Conservation (phyloP, 2,113 vertebrate species). For the Telmatochromis sp. region DNA sequence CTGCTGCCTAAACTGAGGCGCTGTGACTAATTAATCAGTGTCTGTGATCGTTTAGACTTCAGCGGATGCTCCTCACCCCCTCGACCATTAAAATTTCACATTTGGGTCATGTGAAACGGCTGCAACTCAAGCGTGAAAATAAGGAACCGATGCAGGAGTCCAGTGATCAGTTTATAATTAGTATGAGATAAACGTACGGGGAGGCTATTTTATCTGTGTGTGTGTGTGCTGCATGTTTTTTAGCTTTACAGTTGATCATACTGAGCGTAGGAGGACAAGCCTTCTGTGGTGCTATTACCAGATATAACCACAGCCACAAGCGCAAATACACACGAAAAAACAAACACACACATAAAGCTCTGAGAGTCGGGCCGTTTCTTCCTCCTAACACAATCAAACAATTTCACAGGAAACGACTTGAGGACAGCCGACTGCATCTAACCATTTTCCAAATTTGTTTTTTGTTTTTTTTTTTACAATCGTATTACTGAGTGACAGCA, state of each 20-base stretch:
- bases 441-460: neutral
- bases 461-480: rapidly evolving
- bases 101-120: neutral
- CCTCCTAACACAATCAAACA: neutral
- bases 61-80: neutral
- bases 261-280: constrained; percentile 60
- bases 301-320: constrained; percentile 40
- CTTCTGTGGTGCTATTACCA: constrained; percentile 64
- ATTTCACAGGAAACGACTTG: constrained; percentile 26
- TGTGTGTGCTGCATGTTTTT: neutral
- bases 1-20: neutral
- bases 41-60: neutral
- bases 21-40: neutral
- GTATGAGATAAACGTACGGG: neutral
- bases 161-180: constrained; percentile 10
- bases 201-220: neutral
- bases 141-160: neutral
- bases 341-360: constrained; percentile 1
- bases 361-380: constrained; percentile 26
- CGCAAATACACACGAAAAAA: neutral
- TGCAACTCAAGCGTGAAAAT: constrained; percentile 12
- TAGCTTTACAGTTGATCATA: constrained; percentile 51
- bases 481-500: neutral
- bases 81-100: neutral
- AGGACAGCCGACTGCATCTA: neutral